Base-by-base conservation (phyloP, 1,140 invertebrate species). In the Zaprionus ornatus region DNA sequence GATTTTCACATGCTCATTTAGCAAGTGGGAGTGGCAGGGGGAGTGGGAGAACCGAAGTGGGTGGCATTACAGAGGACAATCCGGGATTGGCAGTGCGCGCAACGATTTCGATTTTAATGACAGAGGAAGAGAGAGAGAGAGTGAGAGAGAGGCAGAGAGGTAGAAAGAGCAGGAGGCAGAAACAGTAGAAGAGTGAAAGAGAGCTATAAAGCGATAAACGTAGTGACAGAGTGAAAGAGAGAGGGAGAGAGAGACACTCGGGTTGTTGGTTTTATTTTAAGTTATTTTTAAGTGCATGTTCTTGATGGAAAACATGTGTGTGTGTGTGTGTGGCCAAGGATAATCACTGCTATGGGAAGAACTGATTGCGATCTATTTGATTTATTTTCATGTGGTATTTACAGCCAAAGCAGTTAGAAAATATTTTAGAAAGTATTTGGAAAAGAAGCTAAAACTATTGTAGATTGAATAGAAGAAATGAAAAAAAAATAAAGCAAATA, bases 1-100 rank as follows among this genome's bases (percentile, higher is more conserved):
- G 85, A 88, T 82, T 88, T 87, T 88, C 76, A 79, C 77, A 80
- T 69, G 84, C 83, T 83, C 78, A 78, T 80, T 78, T 78, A 57
- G 62, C 45, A 7, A 17, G 57, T 50, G 25, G 25, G 21, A 7
- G 10, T 23, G 13, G 15, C n/a, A 27, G 29, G 25, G 15, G 32
- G 4, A 29, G 6, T 29, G 21, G 23, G 1, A 29, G 7, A 21
- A 19, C 12, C 50, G 13, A 57, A 61, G 61, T 71, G 56, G 74
- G 74, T 60, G 55, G 55, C 54, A 79, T 72, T 68, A 72, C 57
- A 13, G 19, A 50, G 45, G 45, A 50, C 17, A 50, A 50, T 23
- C 19, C 45, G 19, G 45, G 19, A 50, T 50, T 50, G 45, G 21
- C 45, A 50, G 21, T 21, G 45, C 45, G 45, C 45, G 45, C 19